Conservation (phyloP, 2,888 invertebrate genomes). For the Pseudolycoriella hygida region DNA sequence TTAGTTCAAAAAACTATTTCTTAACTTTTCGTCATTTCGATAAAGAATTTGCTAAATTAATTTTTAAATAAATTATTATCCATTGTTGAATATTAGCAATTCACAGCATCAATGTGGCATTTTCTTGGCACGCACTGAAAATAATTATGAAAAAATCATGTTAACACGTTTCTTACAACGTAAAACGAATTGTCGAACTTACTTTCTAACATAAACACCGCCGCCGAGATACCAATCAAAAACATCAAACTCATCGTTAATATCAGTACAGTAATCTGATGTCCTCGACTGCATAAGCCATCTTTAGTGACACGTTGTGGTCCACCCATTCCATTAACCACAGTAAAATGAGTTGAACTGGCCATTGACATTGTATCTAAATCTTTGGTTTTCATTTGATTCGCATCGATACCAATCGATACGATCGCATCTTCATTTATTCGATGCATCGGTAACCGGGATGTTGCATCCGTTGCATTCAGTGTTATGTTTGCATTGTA, state of each 20-base stretch:
- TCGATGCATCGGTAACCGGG: background rate
- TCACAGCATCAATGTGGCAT: slow-evolving; percentile 22
- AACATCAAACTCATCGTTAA: slow-evolving; percentile 68
- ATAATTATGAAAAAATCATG: slow-evolving; percentile 10
- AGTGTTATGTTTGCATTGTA: background rate
- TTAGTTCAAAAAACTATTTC: too few species aligned
- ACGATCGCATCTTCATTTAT: slow-evolving; percentile 18
- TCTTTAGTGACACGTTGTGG: slow-evolving; percentile 40
- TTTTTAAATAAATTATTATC: too few species aligned
- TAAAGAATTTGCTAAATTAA: too few species aligned
- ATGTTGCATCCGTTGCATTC: background rate
- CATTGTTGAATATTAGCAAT: too few species aligned
- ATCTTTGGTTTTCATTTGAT: slow-evolving; percentile 31
- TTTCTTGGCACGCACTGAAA: slow-evolving; percentile 36
- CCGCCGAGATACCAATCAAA: slow-evolving; percentile 60
- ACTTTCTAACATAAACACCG: slow-evolving; percentile 73
- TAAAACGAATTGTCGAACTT: slow-evolving; percentile 28
- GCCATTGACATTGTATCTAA: slow-evolving; percentile 57
- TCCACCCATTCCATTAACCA: slow-evolving; percentile 58
- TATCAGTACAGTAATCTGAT: slow-evolving; percentile 66
- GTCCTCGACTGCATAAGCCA: slow-evolving; percentile 56
- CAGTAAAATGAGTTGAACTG: slow-evolving; percentile 75
- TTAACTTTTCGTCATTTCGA: too few species aligned
- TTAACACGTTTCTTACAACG: too few species aligned
- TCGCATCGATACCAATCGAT: slow-evolving; percentile 24